A percentile compares a stretch with the other conserved stretches of the same genome.
phyloP scores from a whole-genome alignment of 2,113 vertebrate genomes.

The Pluvialis apricaria region DNA sequence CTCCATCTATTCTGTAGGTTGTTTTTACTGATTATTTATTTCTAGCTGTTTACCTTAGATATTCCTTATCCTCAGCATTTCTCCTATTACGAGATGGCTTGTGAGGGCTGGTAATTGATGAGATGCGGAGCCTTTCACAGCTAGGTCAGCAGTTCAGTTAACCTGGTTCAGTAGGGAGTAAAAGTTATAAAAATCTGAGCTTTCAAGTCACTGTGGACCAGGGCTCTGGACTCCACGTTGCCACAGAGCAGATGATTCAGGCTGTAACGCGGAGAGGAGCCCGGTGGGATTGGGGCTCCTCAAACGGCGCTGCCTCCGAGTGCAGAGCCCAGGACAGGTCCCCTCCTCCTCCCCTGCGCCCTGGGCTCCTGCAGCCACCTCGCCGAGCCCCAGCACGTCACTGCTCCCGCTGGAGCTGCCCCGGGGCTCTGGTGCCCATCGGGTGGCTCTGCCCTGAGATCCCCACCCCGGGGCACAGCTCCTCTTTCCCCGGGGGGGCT shows the following conservation, averaged over 20 bases:
- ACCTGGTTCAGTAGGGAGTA: background rate
- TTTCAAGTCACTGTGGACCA: rapidly evolving
- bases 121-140: background rate
- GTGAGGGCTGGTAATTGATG: background rate
- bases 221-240: background rate
- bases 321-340: background rate
- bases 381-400: rapidly evolving
- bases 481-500: rapidly evolving
- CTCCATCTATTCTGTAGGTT: background rate
- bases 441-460: background rate
- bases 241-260: rapidly evolving
- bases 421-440: background rate
- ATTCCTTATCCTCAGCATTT: constrained; percentile 28
- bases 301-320: rapidly evolving
- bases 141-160: background rate
- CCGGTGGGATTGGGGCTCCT: background rate
- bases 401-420: background rate
- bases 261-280: rapidly evolving
- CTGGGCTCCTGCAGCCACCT: background rate
- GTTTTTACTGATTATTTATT: constrained; percentile 30
- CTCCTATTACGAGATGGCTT: background rate
- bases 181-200: rapidly evolving
- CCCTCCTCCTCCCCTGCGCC: background rate
- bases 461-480: rapidly evolving
- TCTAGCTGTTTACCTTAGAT: constrained; percentile 19